Percentiles rank a stretch among this genome's conserved stretches.
phyloP scores from a whole-genome alignment of 1,140 invertebrate species.

The Periplaneta americana region DNA sequence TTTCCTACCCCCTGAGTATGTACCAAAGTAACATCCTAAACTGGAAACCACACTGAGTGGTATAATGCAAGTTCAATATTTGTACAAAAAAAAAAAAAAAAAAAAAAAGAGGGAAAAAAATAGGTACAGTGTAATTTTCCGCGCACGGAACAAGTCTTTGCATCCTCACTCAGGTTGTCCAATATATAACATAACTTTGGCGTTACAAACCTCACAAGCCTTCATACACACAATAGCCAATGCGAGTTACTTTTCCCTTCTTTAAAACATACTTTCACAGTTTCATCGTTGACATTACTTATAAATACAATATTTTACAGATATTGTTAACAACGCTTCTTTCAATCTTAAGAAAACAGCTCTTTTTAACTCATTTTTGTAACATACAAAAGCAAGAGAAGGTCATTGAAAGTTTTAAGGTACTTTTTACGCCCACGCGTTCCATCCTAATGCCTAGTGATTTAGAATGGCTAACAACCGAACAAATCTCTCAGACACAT shows the following conservation, averaged over 20 bases:
- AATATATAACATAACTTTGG: slow-evolving; percentile 5
- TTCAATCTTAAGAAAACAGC: background rate
- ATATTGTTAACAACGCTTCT: background rate
- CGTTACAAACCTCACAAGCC: slow-evolving; percentile 1
- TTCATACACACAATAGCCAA: background rate
- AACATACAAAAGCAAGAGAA: background rate
- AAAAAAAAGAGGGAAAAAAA: background rate
- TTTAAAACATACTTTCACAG: background rate
- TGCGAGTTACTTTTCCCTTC: background rate
- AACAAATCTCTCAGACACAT: background rate
- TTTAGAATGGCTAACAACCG: background rate
- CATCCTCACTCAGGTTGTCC: background rate
- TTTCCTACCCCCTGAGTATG: slow-evolving; percentile 1
- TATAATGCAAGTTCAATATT: background rate
- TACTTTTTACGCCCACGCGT: background rate
- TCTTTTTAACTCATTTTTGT: slow-evolving; percentile 1
- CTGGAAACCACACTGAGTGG: background rate
- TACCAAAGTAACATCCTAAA: background rate
- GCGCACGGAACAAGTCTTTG: background rate
- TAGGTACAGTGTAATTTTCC: background rate
- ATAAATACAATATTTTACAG: slow-evolving; percentile 5
- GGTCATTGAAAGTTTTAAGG: background rate
- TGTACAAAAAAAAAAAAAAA: background rate
- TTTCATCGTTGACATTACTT: background rate
- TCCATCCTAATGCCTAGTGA: background rate